A percentile compares a stretch with the other conserved stretches of the same genome.
These are phyloP conservation scores for Anolis sagrei DNA, from an alignment of 2,113 vertebrate species.

Conservation along the genomic window DNA sequence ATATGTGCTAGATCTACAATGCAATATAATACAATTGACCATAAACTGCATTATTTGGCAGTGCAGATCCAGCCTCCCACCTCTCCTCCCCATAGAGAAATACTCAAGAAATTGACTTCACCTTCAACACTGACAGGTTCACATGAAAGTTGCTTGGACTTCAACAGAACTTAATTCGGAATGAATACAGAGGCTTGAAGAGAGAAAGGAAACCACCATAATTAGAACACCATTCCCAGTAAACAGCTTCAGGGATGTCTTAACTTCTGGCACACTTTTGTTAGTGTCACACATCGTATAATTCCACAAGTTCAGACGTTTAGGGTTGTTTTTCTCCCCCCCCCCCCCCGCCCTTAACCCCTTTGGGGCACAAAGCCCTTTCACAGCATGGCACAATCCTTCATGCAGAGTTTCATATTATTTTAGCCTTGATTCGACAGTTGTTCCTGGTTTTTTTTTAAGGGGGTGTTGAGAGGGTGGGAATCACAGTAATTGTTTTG, in stretches of 20 bases:
- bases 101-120: not conserved
- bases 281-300: constrained; percentile 56
- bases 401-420: constrained; percentile 34
- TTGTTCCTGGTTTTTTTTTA: not conserved
- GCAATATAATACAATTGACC: no score
- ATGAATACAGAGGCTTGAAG: not conserved
- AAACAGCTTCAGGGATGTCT: constrained; percentile 42
- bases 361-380: constrained; percentile 28
- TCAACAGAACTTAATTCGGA: not conserved
- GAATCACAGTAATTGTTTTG: constrained; percentile 58
- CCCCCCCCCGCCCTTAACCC: constrained; percentile 35
- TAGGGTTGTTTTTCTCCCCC: not conserved
- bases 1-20: no score
- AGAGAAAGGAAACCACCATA: not conserved
- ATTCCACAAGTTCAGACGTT: constrained; percentile 46
- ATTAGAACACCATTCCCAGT: not conserved
- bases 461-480: not conserved
- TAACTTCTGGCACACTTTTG: constrained; percentile 58
- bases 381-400: constrained; percentile 15
- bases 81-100: not conserved
- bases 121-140: no score
- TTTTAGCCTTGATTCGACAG: not conserved
- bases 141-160: not conserved
- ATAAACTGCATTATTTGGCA: no score
- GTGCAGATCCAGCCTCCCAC: not conserved